Percentiles rank a stretch among this genome's conserved stretches.
These are phyloP conservation scores for Ophioninae sp. DNA, from an alignment of 2,888 invertebrate genomes.

Conservation along the genomic window DNA sequence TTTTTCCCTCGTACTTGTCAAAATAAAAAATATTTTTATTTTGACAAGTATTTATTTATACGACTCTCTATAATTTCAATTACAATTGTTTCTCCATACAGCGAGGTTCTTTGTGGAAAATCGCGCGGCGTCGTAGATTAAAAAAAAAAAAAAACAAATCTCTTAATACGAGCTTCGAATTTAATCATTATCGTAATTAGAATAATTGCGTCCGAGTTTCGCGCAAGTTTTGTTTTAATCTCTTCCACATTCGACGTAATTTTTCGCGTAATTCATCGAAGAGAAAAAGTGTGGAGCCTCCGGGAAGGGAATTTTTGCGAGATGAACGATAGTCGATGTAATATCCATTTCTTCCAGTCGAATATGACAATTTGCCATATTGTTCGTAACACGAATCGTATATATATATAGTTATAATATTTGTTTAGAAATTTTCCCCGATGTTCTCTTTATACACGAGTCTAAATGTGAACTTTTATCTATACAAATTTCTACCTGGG, in stretches of 20 bases:
- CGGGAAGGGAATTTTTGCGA: neutral
- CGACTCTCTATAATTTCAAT: slow-evolving; percentile 1
- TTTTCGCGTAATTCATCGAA: slow-evolving; percentile 11
- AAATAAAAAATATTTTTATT: too few relatives aligned
- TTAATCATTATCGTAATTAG: slow-evolving; percentile 51
- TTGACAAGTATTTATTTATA: too few relatives aligned
- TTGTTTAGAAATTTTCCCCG: slow-evolving; percentile 15
- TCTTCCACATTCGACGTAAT: slow-evolving; percentile 21
- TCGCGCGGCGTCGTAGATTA: slow-evolving; percentile 44
- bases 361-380: slow-evolving; percentile 34
- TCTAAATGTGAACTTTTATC: slow-evolving; percentile 49
- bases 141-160: slow-evolving; percentile 56
- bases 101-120: slow-evolving; percentile 39
- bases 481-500: slow-evolving; percentile 61
- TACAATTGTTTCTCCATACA: slow-evolving; percentile 4
- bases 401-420: neutral
- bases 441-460: slow-evolving; percentile 50
- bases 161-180: slow-evolving; percentile 54
- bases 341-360: slow-evolving; percentile 44
- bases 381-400: slow-evolving; percentile 24
- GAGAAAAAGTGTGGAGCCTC: neutral
- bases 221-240: slow-evolving; percentile 13
- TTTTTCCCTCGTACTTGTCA: neutral
- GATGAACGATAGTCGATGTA: neutral
- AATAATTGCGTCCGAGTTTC: slow-evolving; percentile 26